Evolutionary conservation across 2,113 vertebrate species (phyloP).

Genomic region (Phalacrocorax pelagicus): DNA sequence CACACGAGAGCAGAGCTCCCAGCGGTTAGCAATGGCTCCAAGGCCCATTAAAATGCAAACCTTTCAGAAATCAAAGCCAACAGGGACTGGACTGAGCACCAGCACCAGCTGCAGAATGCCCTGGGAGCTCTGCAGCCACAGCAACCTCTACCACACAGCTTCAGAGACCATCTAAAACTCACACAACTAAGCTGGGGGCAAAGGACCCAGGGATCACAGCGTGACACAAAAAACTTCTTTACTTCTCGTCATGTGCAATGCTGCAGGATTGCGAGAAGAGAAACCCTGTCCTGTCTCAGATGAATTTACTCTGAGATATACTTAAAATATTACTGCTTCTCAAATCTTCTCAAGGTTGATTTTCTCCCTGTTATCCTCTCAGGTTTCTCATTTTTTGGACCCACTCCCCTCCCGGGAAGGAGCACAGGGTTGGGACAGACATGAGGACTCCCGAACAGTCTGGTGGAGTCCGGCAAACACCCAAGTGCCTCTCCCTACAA

Average conservation of each 20-base stretch:
- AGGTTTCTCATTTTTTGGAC: not conserved
- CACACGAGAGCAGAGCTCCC: not conserved
- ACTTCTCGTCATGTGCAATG: not conserved
- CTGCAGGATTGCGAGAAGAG: not conserved
- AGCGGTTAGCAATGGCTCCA: not conserved
- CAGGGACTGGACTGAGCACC: rapidly evolving
- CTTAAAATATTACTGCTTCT: not conserved
- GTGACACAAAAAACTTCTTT: not conserved
- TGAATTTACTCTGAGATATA: not conserved
- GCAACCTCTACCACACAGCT: not conserved
- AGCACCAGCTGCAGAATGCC: not conserved
- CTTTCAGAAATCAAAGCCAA: not conserved
- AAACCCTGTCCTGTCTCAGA: not conserved
- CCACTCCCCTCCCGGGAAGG: not conserved
- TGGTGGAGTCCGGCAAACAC: not conserved
- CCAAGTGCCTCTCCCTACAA: not conserved
- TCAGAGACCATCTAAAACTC: not conserved
- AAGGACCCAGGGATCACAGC: not conserved
- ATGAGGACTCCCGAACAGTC: not conserved
- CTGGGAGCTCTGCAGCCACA: not conserved
- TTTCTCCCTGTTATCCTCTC: not conserved
- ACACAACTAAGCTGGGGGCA: rapidly evolving
- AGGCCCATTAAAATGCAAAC: not conserved
- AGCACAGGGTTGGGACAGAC: not conserved
- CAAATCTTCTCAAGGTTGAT: not conserved